Evolutionary conservation across 2,797 vertebrate species (phyloP).

Genomic region (Cetoscarus ocellatus): DNA sequence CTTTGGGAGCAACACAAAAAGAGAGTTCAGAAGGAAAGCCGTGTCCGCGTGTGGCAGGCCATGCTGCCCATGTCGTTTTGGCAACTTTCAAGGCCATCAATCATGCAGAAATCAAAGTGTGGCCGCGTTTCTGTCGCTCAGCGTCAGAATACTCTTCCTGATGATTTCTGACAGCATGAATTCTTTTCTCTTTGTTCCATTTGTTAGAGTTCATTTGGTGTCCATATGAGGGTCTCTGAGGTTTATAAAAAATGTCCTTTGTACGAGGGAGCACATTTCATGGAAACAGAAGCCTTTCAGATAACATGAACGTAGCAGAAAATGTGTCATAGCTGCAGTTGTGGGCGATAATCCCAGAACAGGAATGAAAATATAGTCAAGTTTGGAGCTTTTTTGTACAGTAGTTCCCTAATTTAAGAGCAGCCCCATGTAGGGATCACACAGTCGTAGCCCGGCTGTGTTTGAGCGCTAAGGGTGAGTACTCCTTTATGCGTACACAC

Average conservation of each 20-base stretch:
- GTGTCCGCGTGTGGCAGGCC: conserved; percentile 55
- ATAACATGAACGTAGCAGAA: conserved; percentile 44
- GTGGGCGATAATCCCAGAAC: conserved; percentile 26
- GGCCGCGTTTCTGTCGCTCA: conserved; percentile 49
- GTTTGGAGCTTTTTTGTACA: conserved; percentile 34
- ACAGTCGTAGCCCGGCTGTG: conserved; percentile 89
- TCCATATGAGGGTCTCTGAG: conserved; percentile 65
- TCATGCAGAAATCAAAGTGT: conserved; percentile 46
- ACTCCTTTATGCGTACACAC: conserved; percentile 91
- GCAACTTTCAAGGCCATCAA: conserved; percentile 35
- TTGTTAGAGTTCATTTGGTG: conserved; percentile 69
- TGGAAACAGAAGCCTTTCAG: conserved; percentile 56
- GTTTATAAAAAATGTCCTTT: conserved; percentile 35
- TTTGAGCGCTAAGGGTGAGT: conserved; percentile 89
- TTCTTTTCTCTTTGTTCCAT: conserved; percentile 60
- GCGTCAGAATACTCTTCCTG: conserved; percentile 43
- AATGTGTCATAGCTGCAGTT: conserved; percentile 48
- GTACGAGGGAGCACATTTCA: conserved; percentile 47
- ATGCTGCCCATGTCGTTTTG: conserved; percentile 52
- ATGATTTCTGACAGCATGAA: conserved; percentile 57
- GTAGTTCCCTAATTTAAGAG: conserved; percentile 20
- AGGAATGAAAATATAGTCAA: conserved; percentile 21
- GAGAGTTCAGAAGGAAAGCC: conserved; percentile 63
- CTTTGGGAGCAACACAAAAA: conserved; percentile 66
- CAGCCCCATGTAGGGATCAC: conserved; percentile 49